These are phyloP conservation scores for Hexactinellida sp. DNA, from an alignment of 37 sponge, comb jelly and placozoan genomes.

Conservation along the genomic window DNA sequence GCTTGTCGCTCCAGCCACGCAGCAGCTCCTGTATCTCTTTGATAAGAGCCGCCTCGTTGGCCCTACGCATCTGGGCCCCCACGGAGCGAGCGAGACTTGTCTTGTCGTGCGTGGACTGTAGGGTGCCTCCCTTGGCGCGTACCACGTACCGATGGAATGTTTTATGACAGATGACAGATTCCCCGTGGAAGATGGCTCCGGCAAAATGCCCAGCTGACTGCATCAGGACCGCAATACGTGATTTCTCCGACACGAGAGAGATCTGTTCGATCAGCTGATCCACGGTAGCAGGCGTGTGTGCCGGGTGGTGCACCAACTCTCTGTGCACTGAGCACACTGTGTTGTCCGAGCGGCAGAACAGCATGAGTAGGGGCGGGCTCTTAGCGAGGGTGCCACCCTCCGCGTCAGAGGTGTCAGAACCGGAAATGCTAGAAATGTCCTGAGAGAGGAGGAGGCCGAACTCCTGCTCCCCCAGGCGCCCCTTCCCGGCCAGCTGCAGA, in stretches of 20 bases:
- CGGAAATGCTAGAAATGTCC: conserved; percentile 72
- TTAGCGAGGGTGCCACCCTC: not conserved
- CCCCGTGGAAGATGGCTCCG: conserved; percentile 83
- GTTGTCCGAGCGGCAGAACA: conserved; percentile 19
- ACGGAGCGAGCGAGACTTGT: conserved; percentile 38
- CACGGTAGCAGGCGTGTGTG: not conserved
- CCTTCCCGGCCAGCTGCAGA: conserved; percentile 39
- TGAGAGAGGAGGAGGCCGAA: conserved; percentile 31
- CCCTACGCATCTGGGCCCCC: conserved; percentile 53
- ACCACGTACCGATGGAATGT: conserved; percentile 95
- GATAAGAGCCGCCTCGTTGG: conserved; percentile 56
- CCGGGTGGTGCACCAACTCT: conserved; percentile 20
- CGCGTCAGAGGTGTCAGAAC: conserved; percentile 39
- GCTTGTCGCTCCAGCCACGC: conserved; percentile 33
- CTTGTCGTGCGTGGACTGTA: conserved; percentile 62
- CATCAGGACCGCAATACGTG: conserved; percentile 39
- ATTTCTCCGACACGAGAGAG: not conserved
- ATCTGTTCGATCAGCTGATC: not conserved
- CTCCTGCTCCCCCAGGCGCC: conserved; percentile 40
- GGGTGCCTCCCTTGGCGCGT: conserved; percentile 84
- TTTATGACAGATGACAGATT: conserved; percentile 44
- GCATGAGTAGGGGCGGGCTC: conserved; percentile 11
- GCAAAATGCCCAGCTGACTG: conserved; percentile 83
- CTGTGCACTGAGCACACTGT: conserved; percentile 25
- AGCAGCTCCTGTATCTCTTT: conserved; percentile 55